phyloP scores from a whole-genome alignment of 2,113 vertebrate species.

The Ageneiosus marmoratus region DNA sequence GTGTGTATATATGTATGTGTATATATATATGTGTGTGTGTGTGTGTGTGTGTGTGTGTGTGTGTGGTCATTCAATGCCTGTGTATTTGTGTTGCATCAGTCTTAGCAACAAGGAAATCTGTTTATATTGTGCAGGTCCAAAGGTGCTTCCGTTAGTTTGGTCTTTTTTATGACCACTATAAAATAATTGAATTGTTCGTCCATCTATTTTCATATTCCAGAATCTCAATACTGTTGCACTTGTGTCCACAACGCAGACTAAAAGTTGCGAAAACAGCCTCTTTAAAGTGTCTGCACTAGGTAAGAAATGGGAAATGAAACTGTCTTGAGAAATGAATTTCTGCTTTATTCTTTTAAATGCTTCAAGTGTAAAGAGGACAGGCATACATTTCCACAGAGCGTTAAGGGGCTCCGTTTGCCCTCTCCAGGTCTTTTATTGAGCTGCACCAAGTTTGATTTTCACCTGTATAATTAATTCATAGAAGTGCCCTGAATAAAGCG shows the following conservation, averaged over 20 bases:
- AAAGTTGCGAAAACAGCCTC: background rate
- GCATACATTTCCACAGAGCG: background rate
- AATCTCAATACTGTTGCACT: background rate
- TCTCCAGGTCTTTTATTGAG: slow-evolving; percentile 17
- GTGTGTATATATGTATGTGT: background rate
- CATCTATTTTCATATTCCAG: background rate
- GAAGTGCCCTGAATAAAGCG: slow-evolving; percentile 21
- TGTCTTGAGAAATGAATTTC: background rate
- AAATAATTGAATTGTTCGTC: background rate
- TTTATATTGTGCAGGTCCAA: background rate
- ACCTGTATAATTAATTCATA: slow-evolving; percentile 46
- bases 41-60: background rate
- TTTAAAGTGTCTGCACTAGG: background rate
- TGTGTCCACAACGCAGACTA: background rate
- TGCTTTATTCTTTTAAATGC: background rate
- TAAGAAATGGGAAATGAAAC: background rate
- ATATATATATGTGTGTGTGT: background rate
- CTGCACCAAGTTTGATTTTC: slow-evolving; percentile 25
- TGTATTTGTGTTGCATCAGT: background rate
- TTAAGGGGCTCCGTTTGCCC: background rate
- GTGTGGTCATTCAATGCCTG: background rate
- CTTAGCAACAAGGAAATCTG: slow-evolving; percentile 1
- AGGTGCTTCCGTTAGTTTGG: background rate
- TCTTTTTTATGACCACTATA: background rate
- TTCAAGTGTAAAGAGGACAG: background rate